A percentile compares a stretch with the other conserved stretches of the same genome.
phyloP scores from a whole-genome alignment of 2,797 vertebrate genomes.

The Pteropus rufus region DNA sequence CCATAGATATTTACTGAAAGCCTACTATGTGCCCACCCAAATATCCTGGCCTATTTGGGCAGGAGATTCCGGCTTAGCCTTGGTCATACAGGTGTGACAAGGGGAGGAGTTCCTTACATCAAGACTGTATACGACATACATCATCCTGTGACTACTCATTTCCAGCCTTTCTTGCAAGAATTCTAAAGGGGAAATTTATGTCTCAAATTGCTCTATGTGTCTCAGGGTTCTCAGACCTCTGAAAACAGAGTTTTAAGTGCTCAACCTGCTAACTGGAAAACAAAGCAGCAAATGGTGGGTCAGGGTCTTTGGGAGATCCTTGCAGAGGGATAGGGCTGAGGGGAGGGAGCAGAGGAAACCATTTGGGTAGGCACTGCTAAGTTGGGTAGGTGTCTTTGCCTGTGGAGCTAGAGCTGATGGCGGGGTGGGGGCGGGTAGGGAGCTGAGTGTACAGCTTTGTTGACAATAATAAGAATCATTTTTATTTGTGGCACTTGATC shows the following conservation, averaged over 20 bases:
- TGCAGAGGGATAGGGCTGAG: neutral
- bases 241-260: neutral
- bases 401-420: neutral
- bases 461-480: neutral
- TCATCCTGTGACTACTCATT: neutral
- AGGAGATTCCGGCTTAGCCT: neutral
- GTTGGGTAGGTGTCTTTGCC: neutral
- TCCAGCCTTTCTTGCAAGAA: neutral
- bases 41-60: neutral
- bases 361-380: neutral
- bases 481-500: neutral
- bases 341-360: neutral
- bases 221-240: neutral
- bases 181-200: neutral
- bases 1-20: neutral
- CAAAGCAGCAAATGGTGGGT: neutral
- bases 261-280: neutral
- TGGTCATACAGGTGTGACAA: neutral
- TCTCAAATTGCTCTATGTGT: neutral
- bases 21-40: neutral
- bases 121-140: accelerated
- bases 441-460: neutral
- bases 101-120: neutral
- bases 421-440: no score
- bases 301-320: neutral